Base-by-base conservation (phyloP, 37 sponge, comb jelly and placozoan species). In the Theonella swinhoei region DNA sequence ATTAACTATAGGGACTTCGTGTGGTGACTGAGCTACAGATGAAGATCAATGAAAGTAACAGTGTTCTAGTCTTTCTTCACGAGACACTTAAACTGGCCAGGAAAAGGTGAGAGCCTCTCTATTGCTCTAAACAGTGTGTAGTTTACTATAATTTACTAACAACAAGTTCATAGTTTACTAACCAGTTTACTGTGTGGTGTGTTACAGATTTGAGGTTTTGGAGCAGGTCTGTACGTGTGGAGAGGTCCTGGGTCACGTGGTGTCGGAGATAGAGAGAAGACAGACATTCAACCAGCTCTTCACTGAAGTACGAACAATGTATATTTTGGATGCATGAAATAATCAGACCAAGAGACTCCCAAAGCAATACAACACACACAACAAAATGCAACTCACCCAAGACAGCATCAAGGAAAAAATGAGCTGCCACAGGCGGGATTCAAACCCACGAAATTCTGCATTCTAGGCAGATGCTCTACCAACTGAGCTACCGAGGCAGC, bases 61-160 rank as follows among this genome's bases (percentile, higher is more conserved):
- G 80, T 19, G 64, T 78, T 31, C 80, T 89, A 1, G 54, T 83
- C 11, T 39, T 89, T 23, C 72, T 72, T n/a, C 79, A 79, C 41
- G 89, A 83, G 39, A 78, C 78, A 33, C 40, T 89, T 43, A 83
- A 89, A 78, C 66, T 89, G 43, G 77, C 85, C 28, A 72, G 76
- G 32, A 89, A 81, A 72, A 77, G 85, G 83, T 79, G 79, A 40
- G 79, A 43, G 29, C 9, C 31, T 58, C 9, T 39, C 4, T 2
- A 3, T 41, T 7, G 4, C 19, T 20, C 19, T n/a, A n/a, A 20
- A 22, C 20, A 59, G 61, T 9, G 68, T 25, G 8, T 24, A 25
- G 68, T 19, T 25, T 24, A 59, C 61, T 59, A 59, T 20, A 59
- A 20, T 22, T 59, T 22, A 22, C 20, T 59, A 59, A 22, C 61